Conservation (phyloP, 1,140 invertebrate genomes). For the Cyclargus thomasi region DNA sequence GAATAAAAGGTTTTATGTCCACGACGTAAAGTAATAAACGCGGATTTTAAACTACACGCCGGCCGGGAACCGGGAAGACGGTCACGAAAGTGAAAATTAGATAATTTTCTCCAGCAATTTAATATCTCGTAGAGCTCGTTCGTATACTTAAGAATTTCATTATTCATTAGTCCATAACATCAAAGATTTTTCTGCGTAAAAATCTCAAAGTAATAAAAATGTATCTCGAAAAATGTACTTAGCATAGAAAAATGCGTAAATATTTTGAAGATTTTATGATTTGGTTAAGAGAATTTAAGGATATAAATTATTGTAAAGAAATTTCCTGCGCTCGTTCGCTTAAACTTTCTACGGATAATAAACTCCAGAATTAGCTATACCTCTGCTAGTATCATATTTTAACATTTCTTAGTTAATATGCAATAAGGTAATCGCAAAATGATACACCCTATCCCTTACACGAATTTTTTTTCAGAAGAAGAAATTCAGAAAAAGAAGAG, state of each 20-base stretch:
- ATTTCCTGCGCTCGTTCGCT: not conserved
- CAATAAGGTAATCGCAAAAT: no score
- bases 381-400: no score
- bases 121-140: constrained; percentile 13
- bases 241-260: not conserved
- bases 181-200: constrained; percentile 25
- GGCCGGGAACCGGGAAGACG: not conserved
- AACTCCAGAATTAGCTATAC: no score
- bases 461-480: no score
- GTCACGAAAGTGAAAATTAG: constrained; percentile 11
- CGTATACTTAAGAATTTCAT: constrained; percentile 15
- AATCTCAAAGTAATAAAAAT: constrained; percentile 26
- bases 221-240: not conserved
- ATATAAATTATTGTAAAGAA: not conserved
- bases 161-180: constrained; percentile 15
- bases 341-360: not conserved
- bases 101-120: constrained; percentile 15
- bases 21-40: not conserved
- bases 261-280: not conserved
- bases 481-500: no score
- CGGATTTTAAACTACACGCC: constrained; percentile 10
- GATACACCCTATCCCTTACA: no score
- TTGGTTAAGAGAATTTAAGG: constrained; percentile 1
- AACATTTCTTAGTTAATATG: no score
- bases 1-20: no score